phyloP scores from a whole-genome alignment of 2,888 invertebrate genomes.

The Conistra vaccinii region DNA sequence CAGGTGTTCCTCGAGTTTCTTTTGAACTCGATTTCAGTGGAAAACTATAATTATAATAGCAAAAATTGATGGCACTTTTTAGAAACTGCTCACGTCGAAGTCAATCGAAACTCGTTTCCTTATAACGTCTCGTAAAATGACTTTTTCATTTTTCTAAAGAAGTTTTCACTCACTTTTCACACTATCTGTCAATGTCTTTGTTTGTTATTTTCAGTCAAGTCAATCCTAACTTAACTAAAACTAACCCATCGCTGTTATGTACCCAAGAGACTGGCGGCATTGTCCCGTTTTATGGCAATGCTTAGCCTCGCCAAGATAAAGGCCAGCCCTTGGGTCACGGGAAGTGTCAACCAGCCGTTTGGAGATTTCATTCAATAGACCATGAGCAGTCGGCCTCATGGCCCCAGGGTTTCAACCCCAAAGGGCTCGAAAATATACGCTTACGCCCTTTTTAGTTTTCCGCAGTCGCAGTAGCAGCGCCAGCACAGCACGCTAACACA shows the following conservation, averaged over 20 bases:
- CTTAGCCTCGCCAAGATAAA: neutral
- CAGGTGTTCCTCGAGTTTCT: neutral
- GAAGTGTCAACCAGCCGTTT: neutral
- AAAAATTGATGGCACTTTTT: neutral
- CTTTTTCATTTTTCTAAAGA: neutral
- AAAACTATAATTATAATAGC: neutral
- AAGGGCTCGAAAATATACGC: no score
- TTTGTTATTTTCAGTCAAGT: neutral
- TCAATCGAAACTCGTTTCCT: neutral
- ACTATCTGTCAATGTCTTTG: neutral
- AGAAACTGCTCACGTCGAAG: neutral
- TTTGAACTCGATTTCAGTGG: neutral
- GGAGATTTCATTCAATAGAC: neutral
- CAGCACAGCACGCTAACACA: no score
- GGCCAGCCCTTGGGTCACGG: neutral
- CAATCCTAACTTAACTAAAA: neutral
- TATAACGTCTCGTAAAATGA: neutral
- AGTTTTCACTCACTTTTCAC: no score
- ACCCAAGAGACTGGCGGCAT: neutral
- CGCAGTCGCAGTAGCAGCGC: neutral
- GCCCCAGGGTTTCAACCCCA: no score
- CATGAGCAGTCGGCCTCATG: neutral
- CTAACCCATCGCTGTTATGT: neutral
- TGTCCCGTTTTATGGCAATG: neutral
- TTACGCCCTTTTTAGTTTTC: neutral